Base-by-base conservation (phyloP, 2,888 invertebrate genomes). In the Agrotis segetum region DNA sequence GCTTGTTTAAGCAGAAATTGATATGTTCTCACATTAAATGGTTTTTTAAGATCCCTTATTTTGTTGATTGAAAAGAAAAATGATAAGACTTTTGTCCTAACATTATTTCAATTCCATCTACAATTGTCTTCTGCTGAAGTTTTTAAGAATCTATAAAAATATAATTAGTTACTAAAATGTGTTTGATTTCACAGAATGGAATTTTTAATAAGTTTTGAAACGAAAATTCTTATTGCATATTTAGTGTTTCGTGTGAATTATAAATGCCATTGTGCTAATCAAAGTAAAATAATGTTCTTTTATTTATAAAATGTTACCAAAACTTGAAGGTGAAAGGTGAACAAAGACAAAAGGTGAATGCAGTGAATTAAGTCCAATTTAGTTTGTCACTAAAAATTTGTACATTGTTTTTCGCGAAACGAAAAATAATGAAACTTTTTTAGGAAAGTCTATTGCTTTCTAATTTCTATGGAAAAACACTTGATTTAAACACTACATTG, bases 401-500 rank as follows among this genome's bases (percentile, higher is more conserved):
- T 68, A 79, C 72, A 81, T 69, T 72, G 61, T 56, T 75, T 75
- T 68, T 72, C 14, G 65, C 65, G n/a, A 59, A 63, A 77, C 44
- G 50, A 80, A 77, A 71, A 74, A 61, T n/a, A 73, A 58, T 53
- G n/a, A 59, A 46, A 40, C 14, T 34, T 63, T 59, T 63, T 81
- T 29, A 62, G 14, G 46, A 66, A 77, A 66, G 52, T 78, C 71
- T 79, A 79, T 72, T 74, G 73, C 64, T 64, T 74, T 83, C 85
- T 84, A 81, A 72, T 75, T 69, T 83, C 76, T 84, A 84, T 74
- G 64, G 53, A 29, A 70, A 82, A 85, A 83, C 79, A 85, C 60
- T 82, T 77, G 77, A 83, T 81, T 74, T 64, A 77, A 81, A 89
- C 88, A 89, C 89, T 87, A 86, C 79, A 85, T 81, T 78, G 68